Base-by-base conservation (phyloP, 64 coral and sea anemone species). In the Astreopora myriophthalma region DNA sequence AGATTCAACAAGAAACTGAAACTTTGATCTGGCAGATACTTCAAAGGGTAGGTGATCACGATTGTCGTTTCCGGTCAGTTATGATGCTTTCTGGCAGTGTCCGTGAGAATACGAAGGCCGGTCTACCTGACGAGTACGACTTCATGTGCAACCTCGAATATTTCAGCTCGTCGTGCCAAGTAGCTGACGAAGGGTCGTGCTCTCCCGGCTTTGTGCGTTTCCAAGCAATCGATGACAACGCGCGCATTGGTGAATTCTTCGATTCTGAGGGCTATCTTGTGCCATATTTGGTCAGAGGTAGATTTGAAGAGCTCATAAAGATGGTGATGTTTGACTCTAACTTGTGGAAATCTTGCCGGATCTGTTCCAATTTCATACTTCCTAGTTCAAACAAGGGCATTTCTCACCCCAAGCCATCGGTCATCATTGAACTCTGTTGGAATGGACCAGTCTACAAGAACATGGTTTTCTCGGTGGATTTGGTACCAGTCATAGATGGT, bases 361-460 rank as follows among this genome's bases (percentile, higher is more conserved):
- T 90, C 26, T 90, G 75, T 27, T 90, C 88, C 1, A 80, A 81
- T 20, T 90, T 90, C 75, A 5, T 70, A 29, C 73, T 90, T 37
- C 88, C 75, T 24, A 80, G 75, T 23, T 48, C 61, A 46, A 6
- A 87, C 40, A 12, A 14, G 6, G 40, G 85, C 17, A 72, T 87
- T 52, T 6, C 12, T 17, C 40, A 48, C 73, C 85, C 85, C 17
- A 87, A 52, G 30, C 42, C 85, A 7, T 87, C 85, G 36, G 65
- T 89, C 73, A 78, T 89, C 72, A 60, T 89, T 34, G 73, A 77
- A n/a, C 73, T 89, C 14, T 89, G 87, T 63, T 89, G 87, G 87
- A 89, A 78, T 42, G 87, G 87, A 14, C 72, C 87, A 25, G 14
- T 78, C 72, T 78, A 89, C 52, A 89, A 89, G 49, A 89, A 89